These are phyloP conservation scores for Hydroisotoma schaefferi DNA, from an alignment of 2,888 invertebrate genomes.

Conservation along the genomic window DNA sequence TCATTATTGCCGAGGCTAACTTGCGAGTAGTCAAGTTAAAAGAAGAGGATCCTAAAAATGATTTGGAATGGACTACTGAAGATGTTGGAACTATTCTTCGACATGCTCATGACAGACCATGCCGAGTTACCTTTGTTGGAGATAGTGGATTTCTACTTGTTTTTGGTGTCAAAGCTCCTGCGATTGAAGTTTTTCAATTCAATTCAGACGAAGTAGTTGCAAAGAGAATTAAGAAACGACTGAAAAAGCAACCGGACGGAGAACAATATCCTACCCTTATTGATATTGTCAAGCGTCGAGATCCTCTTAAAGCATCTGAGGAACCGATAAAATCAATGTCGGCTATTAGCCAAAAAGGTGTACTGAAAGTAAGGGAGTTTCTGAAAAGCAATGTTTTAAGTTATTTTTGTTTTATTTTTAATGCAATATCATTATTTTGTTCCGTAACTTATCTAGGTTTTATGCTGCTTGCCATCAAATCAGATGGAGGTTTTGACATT, in stretches of 20 bases:
- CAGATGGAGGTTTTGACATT: slow-evolving; percentile 40
- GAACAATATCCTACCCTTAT: slow-evolving; percentile 32
- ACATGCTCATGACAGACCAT: slow-evolving; percentile 37
- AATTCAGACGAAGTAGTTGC: slow-evolving; percentile 71
- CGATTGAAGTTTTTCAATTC: slow-evolving; percentile 77
- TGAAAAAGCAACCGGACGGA: slow-evolving; percentile 64
- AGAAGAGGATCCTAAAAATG: slow-evolving; percentile 16
- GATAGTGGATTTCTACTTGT: slow-evolving; percentile 31
- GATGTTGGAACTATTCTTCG: slow-evolving; percentile 43
- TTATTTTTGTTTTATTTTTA: too few species aligned
- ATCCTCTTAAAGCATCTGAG: slow-evolving; percentile 50
- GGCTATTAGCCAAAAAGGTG: slow-evolving; percentile 65
- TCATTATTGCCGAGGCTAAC: slow-evolving; percentile 44
- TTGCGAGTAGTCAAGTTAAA: slow-evolving; percentile 33
- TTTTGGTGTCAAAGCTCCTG: slow-evolving; percentile 37
- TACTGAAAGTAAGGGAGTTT: slow-evolving; percentile 55
- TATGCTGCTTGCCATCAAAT: slow-evolving; percentile 46
- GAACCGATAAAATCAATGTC: slow-evolving; percentile 64
- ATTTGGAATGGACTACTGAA: slow-evolving; percentile 31
- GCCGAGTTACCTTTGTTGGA: slow-evolving; percentile 29
- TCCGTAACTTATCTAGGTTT: slow-evolving; percentile 29
- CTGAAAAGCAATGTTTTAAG: slow-evolving; percentile 53
- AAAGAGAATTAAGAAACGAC: slow-evolving; percentile 67
- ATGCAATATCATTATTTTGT: not conserved
- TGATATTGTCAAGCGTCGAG: slow-evolving; percentile 41